phyloP scores from a whole-genome alignment of 1,140 invertebrate species.

The Popillia japonica region DNA sequence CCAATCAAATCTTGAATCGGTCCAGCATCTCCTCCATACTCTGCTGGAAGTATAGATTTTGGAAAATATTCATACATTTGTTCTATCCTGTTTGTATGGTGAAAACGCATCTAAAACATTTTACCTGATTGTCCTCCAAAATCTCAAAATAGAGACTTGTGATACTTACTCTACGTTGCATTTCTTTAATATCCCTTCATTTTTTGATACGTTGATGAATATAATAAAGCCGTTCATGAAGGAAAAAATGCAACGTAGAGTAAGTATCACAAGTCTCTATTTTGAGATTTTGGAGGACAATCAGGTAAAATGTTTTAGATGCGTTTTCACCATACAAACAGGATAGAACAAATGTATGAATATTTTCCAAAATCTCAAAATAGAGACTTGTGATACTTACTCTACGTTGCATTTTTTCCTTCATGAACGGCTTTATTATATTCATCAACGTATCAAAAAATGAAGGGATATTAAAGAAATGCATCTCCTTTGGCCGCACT shows the following conservation, averaged over 20 bases:
- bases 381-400: constrained; percentile 52
- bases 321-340: background rate
- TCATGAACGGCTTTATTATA: constrained; percentile 62
- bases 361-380: constrained; percentile 49
- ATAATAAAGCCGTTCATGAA: constrained; percentile 44
- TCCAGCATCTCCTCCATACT: constrained; percentile 64
- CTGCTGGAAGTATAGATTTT: constrained; percentile 63
- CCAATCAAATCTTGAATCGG: constrained; percentile 30
- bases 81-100: constrained; percentile 12
- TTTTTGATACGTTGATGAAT: constrained; percentile 33
- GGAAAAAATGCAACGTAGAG: constrained; percentile 44
- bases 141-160: background rate
- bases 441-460: constrained; percentile 63
- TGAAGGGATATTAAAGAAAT: constrained; percentile 63
- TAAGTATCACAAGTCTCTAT: no score
- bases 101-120: constrained; percentile 37
- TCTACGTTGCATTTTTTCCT: constrained; percentile 61
- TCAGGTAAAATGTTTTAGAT: constrained; percentile 28
- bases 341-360: constrained; percentile 51
- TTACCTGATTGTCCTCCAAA: constrained; percentile 53
- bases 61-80: constrained; percentile 60
- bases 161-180: constrained; percentile 61
- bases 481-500: constrained; percentile 63
- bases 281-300: no score
- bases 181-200: constrained; percentile 59